Conservation (phyloP, 2,888 invertebrate species). For the Lasius platythorax region DNA sequence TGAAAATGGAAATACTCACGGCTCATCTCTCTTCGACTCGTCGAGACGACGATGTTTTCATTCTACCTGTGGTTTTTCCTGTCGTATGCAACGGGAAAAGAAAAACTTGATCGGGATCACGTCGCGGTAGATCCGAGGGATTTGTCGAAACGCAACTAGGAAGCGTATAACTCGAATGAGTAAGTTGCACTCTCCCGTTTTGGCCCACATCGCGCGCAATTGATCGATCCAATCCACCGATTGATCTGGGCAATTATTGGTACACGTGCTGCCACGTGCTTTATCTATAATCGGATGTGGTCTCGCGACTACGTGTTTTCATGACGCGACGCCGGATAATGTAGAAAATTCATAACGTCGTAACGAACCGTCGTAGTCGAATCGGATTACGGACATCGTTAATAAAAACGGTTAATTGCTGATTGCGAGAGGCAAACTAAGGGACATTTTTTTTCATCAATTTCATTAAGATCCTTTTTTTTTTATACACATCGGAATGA, state of each 20-base stretch:
- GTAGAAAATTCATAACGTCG: neutral
- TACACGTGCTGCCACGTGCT: slow-evolving; percentile 48
- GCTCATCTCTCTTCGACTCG: slow-evolving; percentile 54
- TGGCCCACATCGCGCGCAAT: slow-evolving; percentile 52
- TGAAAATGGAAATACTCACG: slow-evolving; percentile 71
- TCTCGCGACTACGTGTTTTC: slow-evolving; percentile 45
- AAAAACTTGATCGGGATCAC: slow-evolving; percentile 72
- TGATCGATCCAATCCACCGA: slow-evolving; percentile 60
- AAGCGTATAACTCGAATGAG: slow-evolving; percentile 6
- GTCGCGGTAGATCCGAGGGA: slow-evolving; percentile 70
- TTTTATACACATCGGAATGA: slow-evolving; percentile 2
- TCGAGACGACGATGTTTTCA: slow-evolving; percentile 47
- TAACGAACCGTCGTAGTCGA: slow-evolving; percentile 34
- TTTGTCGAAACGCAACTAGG: slow-evolving; percentile 70
- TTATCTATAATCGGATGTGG: slow-evolving; percentile 51
- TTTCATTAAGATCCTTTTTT: slow-evolving; percentile 36
- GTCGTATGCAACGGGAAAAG: slow-evolving; percentile 27
- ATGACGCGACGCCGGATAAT: slow-evolving; percentile 24
- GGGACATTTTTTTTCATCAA: slow-evolving; percentile 28
- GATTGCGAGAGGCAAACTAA: slow-evolving; percentile 37
- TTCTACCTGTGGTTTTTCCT: slow-evolving; percentile 65
- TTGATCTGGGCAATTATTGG: slow-evolving; percentile 70
- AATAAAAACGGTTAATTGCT: slow-evolving; percentile 41
- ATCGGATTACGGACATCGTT: slow-evolving; percentile 30
- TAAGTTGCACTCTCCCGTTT: slow-evolving; percentile 60